A percentile compares a stretch with the other conserved stretches of the same genome.
Conservation (phyloP, 2,888 invertebrate genomes). For the Ennomos fuscantarius region DNA sequence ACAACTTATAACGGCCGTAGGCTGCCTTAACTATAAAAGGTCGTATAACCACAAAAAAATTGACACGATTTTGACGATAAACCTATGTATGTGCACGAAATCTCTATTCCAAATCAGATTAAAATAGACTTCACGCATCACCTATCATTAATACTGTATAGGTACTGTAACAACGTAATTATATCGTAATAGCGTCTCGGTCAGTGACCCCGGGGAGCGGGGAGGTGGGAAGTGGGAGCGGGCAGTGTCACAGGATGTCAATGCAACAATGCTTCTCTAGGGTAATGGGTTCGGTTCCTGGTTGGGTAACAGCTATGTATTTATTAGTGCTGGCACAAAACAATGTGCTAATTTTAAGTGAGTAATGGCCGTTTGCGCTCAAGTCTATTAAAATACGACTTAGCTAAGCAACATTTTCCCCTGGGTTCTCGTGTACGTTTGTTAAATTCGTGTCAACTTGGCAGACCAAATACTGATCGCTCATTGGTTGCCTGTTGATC, state of each 20-base stretch:
- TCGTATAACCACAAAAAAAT: too few relatives aligned
- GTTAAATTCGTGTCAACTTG: too few relatives aligned
- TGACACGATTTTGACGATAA: too few relatives aligned
- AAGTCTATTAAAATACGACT: too few relatives aligned
- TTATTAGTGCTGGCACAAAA: constrained; percentile 3
- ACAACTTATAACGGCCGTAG: too few relatives aligned
- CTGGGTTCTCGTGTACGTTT: too few relatives aligned
- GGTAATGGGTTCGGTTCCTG: constrained; percentile 22
- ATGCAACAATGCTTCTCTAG: constrained; percentile 21
- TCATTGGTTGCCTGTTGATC: too few relatives aligned
- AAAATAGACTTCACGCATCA: constrained; percentile 4
- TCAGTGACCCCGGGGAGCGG: constrained; percentile 11
- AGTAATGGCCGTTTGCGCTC: too few relatives aligned
- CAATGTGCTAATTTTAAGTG: constrained; percentile 2
- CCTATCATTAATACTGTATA: constrained; percentile 7
- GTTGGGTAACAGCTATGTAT: constrained; percentile 14
- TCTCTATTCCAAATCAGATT: not conserved
- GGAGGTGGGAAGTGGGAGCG: not conserved
- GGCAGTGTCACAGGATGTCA: constrained; percentile 15
- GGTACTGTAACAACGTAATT: constrained; percentile 11
- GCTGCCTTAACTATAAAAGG: too few relatives aligned
- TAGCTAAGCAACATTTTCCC: too few relatives aligned
- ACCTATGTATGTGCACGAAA: not conserved
- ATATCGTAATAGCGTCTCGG: constrained; percentile 13
- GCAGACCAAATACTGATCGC: too few relatives aligned